phyloP scores from a whole-genome alignment of 1,140 invertebrate genomes.

The Aphaenogaster ashmeadi region DNA sequence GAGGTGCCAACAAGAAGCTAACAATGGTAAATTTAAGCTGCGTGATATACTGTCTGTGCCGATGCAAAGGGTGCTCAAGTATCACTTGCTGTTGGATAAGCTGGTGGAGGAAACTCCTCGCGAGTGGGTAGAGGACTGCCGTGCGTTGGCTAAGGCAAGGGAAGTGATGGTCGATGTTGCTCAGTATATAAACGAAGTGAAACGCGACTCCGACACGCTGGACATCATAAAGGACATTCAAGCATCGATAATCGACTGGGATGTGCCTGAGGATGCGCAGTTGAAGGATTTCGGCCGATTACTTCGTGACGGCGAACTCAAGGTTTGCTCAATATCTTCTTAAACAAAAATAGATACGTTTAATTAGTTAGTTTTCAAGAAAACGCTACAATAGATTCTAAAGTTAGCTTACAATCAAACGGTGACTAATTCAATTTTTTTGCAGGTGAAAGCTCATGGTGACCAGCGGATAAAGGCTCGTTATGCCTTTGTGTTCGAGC shows the following conservation, averaged over 20 bases:
- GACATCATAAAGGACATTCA: slow-evolving; percentile 97
- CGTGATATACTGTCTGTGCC: slow-evolving; percentile 98
- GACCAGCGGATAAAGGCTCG: slow-evolving; percentile 95
- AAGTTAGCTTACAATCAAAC: background rate
- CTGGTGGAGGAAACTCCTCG: slow-evolving; percentile 96
- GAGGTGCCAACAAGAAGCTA: slow-evolving; percentile 97
- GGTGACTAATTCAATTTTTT: background rate
- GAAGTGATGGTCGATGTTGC: slow-evolving; percentile 99
- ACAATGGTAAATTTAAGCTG: slow-evolving; percentile 97
- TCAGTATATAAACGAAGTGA: slow-evolving; percentile 99
- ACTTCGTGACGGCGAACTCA: slow-evolving; percentile 97
- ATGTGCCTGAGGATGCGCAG: slow-evolving; percentile 92
- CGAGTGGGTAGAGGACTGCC: slow-evolving; percentile 94
- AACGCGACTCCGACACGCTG: slow-evolving; percentile 97
- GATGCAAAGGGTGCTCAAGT: slow-evolving; percentile 99
- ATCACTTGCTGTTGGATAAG: slow-evolving; percentile 97
- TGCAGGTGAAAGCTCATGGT: slow-evolving; percentile 93
- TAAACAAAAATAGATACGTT: background rate
- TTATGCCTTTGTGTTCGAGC: slow-evolving; percentile 99
- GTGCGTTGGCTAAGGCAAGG: slow-evolving; percentile 94
- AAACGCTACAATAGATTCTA: background rate
- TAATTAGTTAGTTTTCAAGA: slow-evolving; percentile 9
- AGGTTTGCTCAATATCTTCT: slow-evolving; percentile 86
- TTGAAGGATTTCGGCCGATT: slow-evolving; percentile 96
- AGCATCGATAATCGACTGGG: slow-evolving; percentile 93